These are phyloP conservation scores for Crioceris asparagi DNA, from an alignment of 2,888 invertebrate genomes.

Conservation along the genomic window DNA sequence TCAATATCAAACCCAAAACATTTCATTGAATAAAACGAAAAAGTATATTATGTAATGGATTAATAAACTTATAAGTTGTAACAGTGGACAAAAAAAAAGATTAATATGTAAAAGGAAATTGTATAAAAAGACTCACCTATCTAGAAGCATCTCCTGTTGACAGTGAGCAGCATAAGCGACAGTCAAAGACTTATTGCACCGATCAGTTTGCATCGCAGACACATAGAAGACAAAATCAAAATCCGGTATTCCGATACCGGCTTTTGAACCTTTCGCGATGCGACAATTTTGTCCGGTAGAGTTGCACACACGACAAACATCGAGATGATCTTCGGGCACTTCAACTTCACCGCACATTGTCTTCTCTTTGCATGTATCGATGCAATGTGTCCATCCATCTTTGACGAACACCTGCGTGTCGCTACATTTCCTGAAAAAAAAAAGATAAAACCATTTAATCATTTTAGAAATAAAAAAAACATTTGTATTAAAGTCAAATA, in stretches of 20 bases:
- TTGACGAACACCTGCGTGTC: conserved; percentile 80
- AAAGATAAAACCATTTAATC: not conserved
- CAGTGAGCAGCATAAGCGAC: conserved; percentile 98
- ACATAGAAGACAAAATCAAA: conserved; percentile 96
- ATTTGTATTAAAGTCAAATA: too few relatives aligned
- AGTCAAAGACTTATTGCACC: conserved; percentile 84
- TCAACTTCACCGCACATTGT: conserved; percentile 95
- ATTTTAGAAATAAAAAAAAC: conserved; percentile 2
- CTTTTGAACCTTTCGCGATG: conserved; percentile 42
- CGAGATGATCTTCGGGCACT: conserved; percentile 88
- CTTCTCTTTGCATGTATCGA: conserved; percentile 64
- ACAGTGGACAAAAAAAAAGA: too few relatives aligned
- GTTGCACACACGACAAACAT: conserved; percentile 83
- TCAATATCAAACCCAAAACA: conserved; percentile 2
- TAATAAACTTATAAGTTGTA: too few relatives aligned
- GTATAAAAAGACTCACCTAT: conserved; percentile 44
- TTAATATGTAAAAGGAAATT: too few relatives aligned
- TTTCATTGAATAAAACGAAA: too few relatives aligned
- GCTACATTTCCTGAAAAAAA: conserved; percentile 65
- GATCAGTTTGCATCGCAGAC: conserved; percentile 83
- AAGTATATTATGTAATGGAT: too few relatives aligned
- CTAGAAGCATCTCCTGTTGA: conserved; percentile 87
- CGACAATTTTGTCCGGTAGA: conserved; percentile 76
- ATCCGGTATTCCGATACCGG: conserved; percentile 60
- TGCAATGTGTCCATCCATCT: conserved; percentile 77